Evolutionary conservation across 1,140 invertebrate genomes (phyloP).

Genomic region (Trachymyrmex septentrionalis): DNA sequence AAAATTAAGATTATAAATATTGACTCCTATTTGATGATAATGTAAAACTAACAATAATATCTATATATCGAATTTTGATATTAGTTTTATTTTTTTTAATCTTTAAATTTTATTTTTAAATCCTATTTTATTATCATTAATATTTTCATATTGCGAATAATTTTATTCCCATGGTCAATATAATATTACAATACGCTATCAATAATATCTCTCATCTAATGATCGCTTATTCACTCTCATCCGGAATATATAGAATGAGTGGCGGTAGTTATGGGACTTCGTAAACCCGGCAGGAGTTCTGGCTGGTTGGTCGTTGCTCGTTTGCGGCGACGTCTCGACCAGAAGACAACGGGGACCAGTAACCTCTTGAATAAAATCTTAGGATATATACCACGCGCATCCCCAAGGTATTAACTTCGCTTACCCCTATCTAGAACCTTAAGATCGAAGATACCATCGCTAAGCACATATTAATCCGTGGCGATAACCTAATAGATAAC

Average conservation of each 20-base stretch:
- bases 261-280: slow-evolving; percentile 39
- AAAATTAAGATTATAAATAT: background rate
- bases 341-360: slow-evolving; percentile 56
- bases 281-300: slow-evolving; percentile 50
- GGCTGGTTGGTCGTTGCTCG: slow-evolving; percentile 56
- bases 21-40: background rate
- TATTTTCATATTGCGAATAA: background rate
- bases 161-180: background rate
- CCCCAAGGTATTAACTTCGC: slow-evolving; percentile 51
- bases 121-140: background rate
- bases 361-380: slow-evolving; percentile 63
- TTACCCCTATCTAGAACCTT: slow-evolving; percentile 23
- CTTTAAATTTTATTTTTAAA: background rate
- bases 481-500: slow-evolving; percentile 46
- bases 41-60: background rate
- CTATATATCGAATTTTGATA: background rate
- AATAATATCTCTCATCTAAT: background rate
- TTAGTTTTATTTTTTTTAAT: background rate
- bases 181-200: slow-evolving; percentile 4
- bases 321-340: slow-evolving; percentile 53
- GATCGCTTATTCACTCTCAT: slow-evolving; percentile 36
- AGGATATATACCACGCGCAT: slow-evolving; percentile 47
- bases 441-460: slow-evolving; percentile 44
- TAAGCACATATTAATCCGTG: slow-evolving; percentile 42
- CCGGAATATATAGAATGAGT: slow-evolving; percentile 20